Evolutionary conservation across 2,113 vertebrate species (phyloP), one percentile per base, ranked within the genome.

Genomic region (Phylloscopus trochiloides): DNA sequence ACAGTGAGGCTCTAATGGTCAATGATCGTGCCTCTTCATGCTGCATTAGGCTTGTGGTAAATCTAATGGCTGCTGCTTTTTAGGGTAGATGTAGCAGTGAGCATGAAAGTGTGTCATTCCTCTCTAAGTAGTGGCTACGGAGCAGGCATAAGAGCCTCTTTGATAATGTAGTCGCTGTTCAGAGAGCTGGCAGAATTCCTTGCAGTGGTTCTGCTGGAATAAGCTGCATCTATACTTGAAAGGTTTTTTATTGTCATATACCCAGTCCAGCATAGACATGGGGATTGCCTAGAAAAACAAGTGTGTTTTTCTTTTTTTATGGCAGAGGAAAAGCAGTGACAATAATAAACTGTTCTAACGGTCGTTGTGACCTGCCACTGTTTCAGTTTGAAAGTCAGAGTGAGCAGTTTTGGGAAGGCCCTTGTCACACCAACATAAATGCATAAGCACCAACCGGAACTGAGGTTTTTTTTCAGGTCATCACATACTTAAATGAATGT

Each of bases 191-290:
- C 45, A 8, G 77, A 38, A 55, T 75, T 76, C 79, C 24, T 59
- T 66, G 1, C 36, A 6, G 36, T 48, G 29, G 40, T 79, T 92
- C 58, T 88, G 24, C 48, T 82, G 74, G 36, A 82, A 79, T 61
- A 79, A 79, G 14, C 36, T 34, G 10, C 47, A 16, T 86, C 25
- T 62, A 42, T 50, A 50, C 58, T 76, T 86, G 26, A 58, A 26
- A 62, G 57, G 14, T 57, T 77, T 89, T 68, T 85, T 51, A 6
- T 73, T 48, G 14, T 57, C 17, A 2, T 7, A 2, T 32, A 32
- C 8, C 38, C 0, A 0, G 12, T 38, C 47, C 29, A 71, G 55
- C 13, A 5, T 5, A 57, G 62, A 32, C 9, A 7, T n/a, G 36
- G n/a, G 31, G 25, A 17, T 58, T 83, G 38, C 58, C 42, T 73